Percentiles rank a stretch among this genome's conserved stretches.
Evolutionary conservation across 2,113 vertebrate genomes (phyloP).

Genomic region (Silurus asotus): DNA sequence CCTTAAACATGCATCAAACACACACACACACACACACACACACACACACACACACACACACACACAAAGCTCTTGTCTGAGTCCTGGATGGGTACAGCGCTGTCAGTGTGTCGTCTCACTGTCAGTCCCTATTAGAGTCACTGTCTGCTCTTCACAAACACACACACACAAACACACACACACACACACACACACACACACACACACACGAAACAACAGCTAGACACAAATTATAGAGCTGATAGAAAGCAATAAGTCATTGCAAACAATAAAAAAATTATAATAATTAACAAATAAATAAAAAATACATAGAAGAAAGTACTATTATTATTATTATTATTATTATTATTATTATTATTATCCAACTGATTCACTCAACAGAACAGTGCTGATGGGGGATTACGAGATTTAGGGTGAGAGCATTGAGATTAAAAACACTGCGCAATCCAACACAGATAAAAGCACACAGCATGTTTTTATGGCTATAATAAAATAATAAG

Average conservation of each 20-base stretch:
- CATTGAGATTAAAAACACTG: not conserved
- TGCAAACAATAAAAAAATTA: no score
- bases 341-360: not conserved
- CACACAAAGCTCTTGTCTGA: not conserved
- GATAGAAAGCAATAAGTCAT: not conserved
- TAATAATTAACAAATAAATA: no score
- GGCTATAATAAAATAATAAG: not conserved
- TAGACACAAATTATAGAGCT: not conserved
- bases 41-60: conserved; percentile 26
- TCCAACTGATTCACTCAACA: not conserved
- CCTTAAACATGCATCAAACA: not conserved
- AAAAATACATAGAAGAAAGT: not conserved
- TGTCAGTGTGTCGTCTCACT: conserved; percentile 10
- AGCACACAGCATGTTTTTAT: not conserved
- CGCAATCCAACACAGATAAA: not conserved
- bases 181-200: not conserved
- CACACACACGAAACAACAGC: not conserved
- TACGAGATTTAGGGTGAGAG: not conserved
- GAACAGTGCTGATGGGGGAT: not conserved
- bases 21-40: conserved; percentile 12
- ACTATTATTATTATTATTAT: not conserved
- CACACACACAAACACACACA: not conserved
- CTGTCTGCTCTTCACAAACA: conserved; percentile 1
- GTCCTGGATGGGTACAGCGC: not conserved
- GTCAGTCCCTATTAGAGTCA: conserved; percentile 32